These are phyloP conservation scores for Philhelius pedissequus DNA, from an alignment of 2,888 invertebrate species.

Conservation along the genomic window DNA sequence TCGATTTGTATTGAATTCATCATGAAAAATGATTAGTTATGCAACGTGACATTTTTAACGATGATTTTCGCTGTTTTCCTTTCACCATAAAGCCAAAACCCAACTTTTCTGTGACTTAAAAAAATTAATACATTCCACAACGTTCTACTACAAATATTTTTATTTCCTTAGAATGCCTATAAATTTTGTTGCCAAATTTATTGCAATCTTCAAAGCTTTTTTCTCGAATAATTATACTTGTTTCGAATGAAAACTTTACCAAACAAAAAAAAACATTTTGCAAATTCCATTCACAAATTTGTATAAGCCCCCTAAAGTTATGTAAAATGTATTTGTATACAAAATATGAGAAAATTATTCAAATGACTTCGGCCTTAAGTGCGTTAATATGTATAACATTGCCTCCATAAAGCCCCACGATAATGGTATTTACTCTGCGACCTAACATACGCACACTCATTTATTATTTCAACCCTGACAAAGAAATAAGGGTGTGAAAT, in stretches of 20 bases:
- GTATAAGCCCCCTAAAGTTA: not conserved
- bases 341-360: constrained; percentile 3
- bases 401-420: not conserved
- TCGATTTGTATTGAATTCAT: constrained; percentile 13
- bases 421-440: not conserved
- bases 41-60: not conserved
- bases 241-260: no score
- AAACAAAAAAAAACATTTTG: not conserved
- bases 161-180: not conserved
- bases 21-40: not conserved
- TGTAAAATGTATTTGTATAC: not conserved
- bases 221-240: no score
- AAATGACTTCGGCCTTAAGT: not conserved
- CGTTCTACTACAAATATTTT: not conserved
- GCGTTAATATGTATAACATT: not conserved
- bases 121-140: not conserved
- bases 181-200: not conserved
- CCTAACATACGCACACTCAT: not conserved
- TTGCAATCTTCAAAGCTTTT: not conserved
- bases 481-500: not conserved
- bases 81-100: no score
- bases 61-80: no score
- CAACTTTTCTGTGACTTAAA: no score
- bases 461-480: constrained; percentile 2
- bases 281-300: not conserved